Evolutionary conservation across 2,888 invertebrate genomes (phyloP).

Genomic region (Drosophila niveifrons): DNA sequence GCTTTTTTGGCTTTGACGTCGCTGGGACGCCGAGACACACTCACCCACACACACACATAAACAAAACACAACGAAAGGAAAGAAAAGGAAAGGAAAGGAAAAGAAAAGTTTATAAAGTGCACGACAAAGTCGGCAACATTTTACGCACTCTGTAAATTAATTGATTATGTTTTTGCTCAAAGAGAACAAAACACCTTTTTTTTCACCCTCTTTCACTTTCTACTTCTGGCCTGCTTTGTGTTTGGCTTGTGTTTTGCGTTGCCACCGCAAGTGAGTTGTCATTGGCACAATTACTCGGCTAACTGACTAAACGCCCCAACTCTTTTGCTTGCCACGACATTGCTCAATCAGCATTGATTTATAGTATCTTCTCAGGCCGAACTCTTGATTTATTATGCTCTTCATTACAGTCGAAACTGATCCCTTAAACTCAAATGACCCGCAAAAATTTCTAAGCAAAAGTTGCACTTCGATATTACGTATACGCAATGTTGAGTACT

Average conservation of each 20-base stretch:
- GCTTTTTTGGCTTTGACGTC: slow-evolving; percentile 21
- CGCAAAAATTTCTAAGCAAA: slow-evolving; percentile 23
- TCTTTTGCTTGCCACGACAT: slow-evolving; percentile 10
- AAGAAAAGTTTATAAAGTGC: slow-evolving; percentile 54
- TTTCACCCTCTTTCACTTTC: background rate
- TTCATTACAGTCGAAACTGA: slow-evolving; percentile 19
- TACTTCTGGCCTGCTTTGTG: background rate
- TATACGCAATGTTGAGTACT: background rate
- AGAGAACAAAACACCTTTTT: slow-evolving; percentile 56
- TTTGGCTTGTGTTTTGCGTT: background rate
- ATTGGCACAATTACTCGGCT: slow-evolving; percentile 25
- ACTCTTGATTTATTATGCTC: slow-evolving; percentile 46
- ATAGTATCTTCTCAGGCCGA: slow-evolving; percentile 43
- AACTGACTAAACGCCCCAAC: slow-evolving; percentile 9
- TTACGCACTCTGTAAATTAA: slow-evolving; percentile 60
- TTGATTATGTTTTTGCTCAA: slow-evolving; percentile 52
- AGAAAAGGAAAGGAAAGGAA: no score
- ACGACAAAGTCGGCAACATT: slow-evolving; percentile 58
- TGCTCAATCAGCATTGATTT: slow-evolving; percentile 49
- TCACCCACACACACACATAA: slow-evolving; percentile 3
- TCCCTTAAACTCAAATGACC: slow-evolving; percentile 25
- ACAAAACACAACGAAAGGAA: background rate
- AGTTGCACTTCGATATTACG: slow-evolving; percentile 35
- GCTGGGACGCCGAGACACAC: background rate
- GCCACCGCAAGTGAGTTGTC: slow-evolving; percentile 28